Conservation (phyloP, 2,888 invertebrate species). For the Aphidoletes aphidimyza region DNA sequence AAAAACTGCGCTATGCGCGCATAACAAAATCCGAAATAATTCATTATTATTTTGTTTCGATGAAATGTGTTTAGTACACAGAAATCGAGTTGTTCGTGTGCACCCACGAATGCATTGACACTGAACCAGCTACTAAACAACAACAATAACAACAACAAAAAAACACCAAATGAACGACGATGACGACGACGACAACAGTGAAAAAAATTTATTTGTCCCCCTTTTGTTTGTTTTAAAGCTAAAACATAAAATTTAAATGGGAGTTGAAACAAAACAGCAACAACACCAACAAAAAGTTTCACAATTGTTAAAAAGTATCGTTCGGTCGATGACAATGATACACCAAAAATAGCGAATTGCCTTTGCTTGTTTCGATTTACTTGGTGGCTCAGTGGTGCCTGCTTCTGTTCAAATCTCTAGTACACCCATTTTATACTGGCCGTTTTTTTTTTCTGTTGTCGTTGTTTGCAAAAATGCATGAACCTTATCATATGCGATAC, state of each 20-base stretch:
- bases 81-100: neutral
- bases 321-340: neutral
- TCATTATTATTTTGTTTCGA: conserved; percentile 21
- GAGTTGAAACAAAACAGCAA: neutral
- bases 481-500: conserved; percentile 20
- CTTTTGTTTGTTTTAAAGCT: conserved; percentile 18
- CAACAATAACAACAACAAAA: neutral
- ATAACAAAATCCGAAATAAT: conserved; percentile 13
- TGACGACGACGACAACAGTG: too few species aligned
- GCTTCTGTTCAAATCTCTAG: too few species aligned
- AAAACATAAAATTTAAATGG: neutral
- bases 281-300: neutral
- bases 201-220: neutral
- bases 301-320: neutral
- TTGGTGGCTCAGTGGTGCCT: too few species aligned
- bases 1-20: neutral
- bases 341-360: neutral
- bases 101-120: neutral
- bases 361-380: neutral
- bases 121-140: neutral
- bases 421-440: too few species aligned
- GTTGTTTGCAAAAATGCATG: neutral
- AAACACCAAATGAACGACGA: too few species aligned
- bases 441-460: neutral
- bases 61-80: neutral